These are phyloP conservation scores for Phortica okadai DNA, from an alignment of 2,888 invertebrate genomes.

Conservation along the genomic window DNA sequence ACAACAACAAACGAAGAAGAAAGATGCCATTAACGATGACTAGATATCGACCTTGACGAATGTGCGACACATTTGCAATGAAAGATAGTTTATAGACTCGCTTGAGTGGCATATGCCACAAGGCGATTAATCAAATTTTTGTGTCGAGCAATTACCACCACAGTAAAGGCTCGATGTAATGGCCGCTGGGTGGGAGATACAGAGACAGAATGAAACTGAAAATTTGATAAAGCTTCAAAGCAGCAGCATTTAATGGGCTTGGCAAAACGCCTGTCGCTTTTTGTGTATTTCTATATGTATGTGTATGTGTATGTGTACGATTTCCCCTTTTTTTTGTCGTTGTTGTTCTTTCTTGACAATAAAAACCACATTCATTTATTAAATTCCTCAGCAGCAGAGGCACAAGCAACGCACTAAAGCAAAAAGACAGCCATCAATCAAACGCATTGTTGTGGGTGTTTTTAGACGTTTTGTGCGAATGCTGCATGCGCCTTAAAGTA, in stretches of 20 bases:
- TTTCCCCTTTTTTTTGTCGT: background rate
- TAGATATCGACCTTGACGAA: conserved; percentile 24
- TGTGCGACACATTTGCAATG: conserved; percentile 21
- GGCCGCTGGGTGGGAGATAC: background rate
- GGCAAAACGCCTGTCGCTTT: background rate
- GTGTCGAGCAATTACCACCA: conserved; percentile 50
- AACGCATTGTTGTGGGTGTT: conserved; percentile 14
- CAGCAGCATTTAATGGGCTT: background rate
- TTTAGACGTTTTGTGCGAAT: background rate
- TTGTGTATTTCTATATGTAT: background rate
- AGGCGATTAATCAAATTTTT: conserved; percentile 58
- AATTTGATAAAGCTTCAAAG: background rate
- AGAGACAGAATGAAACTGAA: background rate
- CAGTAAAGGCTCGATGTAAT: background rate
- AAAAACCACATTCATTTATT: conserved; percentile 34
- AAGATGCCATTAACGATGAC: background rate
- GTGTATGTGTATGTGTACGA: background rate
- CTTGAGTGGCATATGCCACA: conserved; percentile 37
- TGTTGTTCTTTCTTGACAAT: background rate
- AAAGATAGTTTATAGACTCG: conserved; percentile 28
- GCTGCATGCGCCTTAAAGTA: conserved; percentile 43
- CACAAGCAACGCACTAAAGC: background rate
- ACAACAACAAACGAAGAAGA: background rate
- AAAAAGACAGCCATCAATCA: conserved; percentile 26
- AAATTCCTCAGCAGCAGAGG: conserved; percentile 4